Evolutionary conservation across 2,797 vertebrate genomes (phyloP), one percentile per base, ranked within the genome.

Genomic region (Phoeniculus purpureus): DNA sequence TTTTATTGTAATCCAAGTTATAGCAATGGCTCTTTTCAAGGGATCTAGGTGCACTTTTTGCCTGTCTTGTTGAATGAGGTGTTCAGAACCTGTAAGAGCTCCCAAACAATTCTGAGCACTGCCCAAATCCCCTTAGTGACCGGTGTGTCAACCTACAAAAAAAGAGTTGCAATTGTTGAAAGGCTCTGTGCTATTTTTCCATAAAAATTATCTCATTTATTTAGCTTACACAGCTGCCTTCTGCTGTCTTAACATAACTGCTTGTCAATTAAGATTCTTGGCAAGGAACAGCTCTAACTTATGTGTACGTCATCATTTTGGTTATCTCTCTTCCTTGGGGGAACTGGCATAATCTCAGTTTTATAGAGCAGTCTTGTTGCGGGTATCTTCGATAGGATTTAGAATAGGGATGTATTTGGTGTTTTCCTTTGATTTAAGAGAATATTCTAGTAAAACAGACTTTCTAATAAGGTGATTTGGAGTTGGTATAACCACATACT

Each of bases 231-330:
- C 68, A 89, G 71, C 77, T 93, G 84, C 91, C 78, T 92, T 65
- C 60, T 92, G 37, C 62, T 86, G 56, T 85, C 86, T 89, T 93
- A 61, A 86, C 67, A 61, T 75, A 95, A 80, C 78, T 85, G 31
- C 31, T 84, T 64, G 27, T 89, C 1, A 3, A 88, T 92, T 94
- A 94, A 93, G 85, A 92, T 94, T 95, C 58, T 90, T 94, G 91
- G 91, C 82, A 83, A 14, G 43, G 14, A 76, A 34, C 32, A 78
- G 23, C 40, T 65, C 90, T 89, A 84, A 56, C 62, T 82, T 92
- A 68, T 59, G 59, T 52, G 43, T 50, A 55, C 50, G 47, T 50
- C 62, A 80, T 81, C 9, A 48, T 75, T 74, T 65, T 87, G 76
- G 89, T 92, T 81, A 76, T 91, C 93, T 91, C 47, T 82, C 5